Conservation (phyloP, 2,797 vertebrate species). For the Salmo trutta region DNA sequence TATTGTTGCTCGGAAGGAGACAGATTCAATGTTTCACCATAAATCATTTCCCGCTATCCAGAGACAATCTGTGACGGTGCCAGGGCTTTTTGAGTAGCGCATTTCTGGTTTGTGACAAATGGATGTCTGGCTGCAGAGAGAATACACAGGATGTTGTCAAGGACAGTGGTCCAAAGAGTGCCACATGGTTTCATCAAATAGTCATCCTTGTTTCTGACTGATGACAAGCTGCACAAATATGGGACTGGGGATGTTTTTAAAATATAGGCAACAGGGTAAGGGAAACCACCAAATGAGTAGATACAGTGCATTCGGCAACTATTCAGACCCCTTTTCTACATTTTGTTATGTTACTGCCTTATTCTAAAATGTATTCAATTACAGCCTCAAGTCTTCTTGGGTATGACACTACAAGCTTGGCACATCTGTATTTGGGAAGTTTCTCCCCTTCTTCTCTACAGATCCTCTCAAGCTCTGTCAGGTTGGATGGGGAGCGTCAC, state of each 20-base stretch:
- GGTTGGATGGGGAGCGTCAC: too few species aligned
- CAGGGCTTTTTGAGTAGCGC: background rate
- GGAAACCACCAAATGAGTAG: background rate
- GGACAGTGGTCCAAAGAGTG: constrained; percentile 3
- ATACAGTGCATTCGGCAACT: too few species aligned
- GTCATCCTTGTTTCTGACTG: background rate
- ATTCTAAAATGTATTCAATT: too few species aligned
- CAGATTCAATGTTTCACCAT: background rate
- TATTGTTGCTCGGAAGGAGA: background rate
- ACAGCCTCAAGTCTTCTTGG: too few species aligned
- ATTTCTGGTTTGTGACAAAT: constrained; percentile 4
- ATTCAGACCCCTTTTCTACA: too few species aligned
- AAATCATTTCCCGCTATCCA: background rate
- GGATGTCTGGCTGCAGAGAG: constrained; percentile 1
- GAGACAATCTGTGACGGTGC: background rate
- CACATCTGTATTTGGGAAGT: too few species aligned
- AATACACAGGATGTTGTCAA: background rate
- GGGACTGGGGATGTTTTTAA: background rate
- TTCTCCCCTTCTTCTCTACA: too few species aligned
- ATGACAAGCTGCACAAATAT: background rate
- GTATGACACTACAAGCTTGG: too few species aligned
- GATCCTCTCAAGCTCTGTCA: too few species aligned
- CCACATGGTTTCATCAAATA: constrained; percentile 13
- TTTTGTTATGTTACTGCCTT: too few species aligned
- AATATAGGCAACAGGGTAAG: background rate